phyloP scores from a whole-genome alignment of 2,797 vertebrate genomes.

The Pteronotus mesoamericanus region DNA sequence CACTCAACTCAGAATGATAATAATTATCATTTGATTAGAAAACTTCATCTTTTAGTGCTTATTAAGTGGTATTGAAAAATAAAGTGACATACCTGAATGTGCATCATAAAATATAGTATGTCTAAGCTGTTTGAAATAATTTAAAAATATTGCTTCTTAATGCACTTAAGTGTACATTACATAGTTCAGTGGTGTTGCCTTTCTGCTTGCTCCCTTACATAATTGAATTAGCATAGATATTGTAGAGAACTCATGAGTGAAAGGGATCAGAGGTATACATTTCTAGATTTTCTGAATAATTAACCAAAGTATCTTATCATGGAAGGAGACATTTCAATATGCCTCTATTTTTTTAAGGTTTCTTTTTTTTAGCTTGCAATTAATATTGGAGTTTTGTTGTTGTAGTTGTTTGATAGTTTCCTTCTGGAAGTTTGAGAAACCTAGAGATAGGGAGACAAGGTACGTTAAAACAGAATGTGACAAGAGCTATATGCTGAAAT shows the following conservation, averaged over 20 bases:
- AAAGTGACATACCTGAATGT: neutral
- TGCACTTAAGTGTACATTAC: neutral
- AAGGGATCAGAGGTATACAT: neutral
- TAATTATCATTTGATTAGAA: neutral
- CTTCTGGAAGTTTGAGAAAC: neutral
- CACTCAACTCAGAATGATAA: neutral
- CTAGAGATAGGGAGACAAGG: neutral
- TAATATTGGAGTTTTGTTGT: neutral
- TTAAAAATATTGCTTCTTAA: conserved; percentile 6
- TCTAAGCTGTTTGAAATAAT: conserved; percentile 13
- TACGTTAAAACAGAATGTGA: neutral
- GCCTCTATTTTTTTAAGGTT: neutral
- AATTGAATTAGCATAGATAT: neutral
- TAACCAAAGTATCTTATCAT: conserved; percentile 1
- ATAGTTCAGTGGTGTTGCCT: neutral
- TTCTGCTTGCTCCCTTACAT: neutral
- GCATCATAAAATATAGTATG: conserved; percentile 37
- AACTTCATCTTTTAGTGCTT: neutral
- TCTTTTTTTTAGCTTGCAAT: neutral
- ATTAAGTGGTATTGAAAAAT: neutral
- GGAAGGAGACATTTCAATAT: neutral
- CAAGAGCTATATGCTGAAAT: neutral
- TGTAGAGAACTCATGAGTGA: neutral
- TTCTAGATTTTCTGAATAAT: neutral
- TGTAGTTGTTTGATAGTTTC: neutral